Conservation (phyloP, 2,797 vertebrate species). For the Brachymystax lenok region DNA sequence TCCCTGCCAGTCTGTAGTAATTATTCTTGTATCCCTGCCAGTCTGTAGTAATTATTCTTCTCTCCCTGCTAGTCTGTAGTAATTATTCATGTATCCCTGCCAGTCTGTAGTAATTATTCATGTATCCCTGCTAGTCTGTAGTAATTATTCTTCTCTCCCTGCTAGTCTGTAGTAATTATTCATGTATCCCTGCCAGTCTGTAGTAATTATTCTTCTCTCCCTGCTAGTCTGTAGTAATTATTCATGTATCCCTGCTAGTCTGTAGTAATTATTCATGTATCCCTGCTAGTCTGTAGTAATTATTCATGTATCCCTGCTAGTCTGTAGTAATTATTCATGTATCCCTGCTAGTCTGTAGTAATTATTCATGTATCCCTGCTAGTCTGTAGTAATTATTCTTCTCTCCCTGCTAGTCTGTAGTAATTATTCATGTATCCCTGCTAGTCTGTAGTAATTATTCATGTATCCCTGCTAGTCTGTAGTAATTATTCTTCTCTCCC, state of each 20-base stretch:
- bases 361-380: too few relatives aligned
- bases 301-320: not conserved
- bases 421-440: not conserved
- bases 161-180: too few relatives aligned
- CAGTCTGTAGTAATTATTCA: not conserved
- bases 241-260: not conserved
- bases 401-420: not conserved
- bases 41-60: constrained; percentile 75
- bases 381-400: not conserved
- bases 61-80: not conserved
- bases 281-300: not conserved
- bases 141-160: not conserved
- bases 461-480: not conserved
- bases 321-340: not conserved
- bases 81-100: not conserved
- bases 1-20: not conserved
- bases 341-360: constrained; percentile 69
- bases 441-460: not conserved
- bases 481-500: not conserved
- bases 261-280: not conserved
- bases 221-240: not conserved
- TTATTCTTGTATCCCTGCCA: constrained; percentile 40
- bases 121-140: not conserved
- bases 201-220: too few relatives aligned
- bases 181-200: constrained; percentile 63